These are phyloP conservation scores for Solenopsis fugax DNA, from an alignment of 1,140 invertebrate species.

Conservation along the genomic window DNA sequence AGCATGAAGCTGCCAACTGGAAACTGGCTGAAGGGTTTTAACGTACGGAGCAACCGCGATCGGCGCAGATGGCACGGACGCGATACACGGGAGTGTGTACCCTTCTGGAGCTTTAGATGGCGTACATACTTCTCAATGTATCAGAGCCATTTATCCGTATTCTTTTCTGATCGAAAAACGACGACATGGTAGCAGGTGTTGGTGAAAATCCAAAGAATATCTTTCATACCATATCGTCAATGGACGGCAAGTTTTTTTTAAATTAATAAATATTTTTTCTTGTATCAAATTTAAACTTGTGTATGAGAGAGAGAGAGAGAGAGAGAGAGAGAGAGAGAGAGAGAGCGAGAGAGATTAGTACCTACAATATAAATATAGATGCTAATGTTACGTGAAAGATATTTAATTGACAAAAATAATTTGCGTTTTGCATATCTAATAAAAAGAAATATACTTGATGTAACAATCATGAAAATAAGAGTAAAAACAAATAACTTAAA, in stretches of 20 bases:
- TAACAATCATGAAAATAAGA: constrained; percentile 13
- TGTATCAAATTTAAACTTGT: background rate
- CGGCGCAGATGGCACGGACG: constrained; percentile 81
- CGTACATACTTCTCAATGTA: constrained; percentile 45
- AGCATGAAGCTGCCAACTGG: constrained; percentile 78
- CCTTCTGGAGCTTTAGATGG: constrained; percentile 51
- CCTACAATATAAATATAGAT: no score
- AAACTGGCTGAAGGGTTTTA: constrained; percentile 79
- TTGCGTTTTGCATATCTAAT: background rate
- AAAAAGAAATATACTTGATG: background rate
- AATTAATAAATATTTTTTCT: constrained; percentile 23
- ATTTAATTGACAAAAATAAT: no score
- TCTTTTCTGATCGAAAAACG: constrained; percentile 61
- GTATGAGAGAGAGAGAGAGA: no score
- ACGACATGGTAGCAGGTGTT: constrained; percentile 60
- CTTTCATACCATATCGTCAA: constrained; percentile 26
- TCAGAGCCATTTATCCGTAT: constrained; percentile 51
- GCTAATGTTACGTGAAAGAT: no score
- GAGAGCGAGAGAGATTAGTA: no score
- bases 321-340: no score
- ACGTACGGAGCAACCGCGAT: constrained; percentile 78
- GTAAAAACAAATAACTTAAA: background rate
- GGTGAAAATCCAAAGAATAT: constrained; percentile 49
- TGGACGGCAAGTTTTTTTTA: background rate
- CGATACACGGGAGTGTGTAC: constrained; percentile 45